A percentile compares a stretch with the other conserved stretches of the same genome.
phyloP scores from a whole-genome alignment of 2,797 vertebrate species.

The Cyclopterus lumpus region DNA sequence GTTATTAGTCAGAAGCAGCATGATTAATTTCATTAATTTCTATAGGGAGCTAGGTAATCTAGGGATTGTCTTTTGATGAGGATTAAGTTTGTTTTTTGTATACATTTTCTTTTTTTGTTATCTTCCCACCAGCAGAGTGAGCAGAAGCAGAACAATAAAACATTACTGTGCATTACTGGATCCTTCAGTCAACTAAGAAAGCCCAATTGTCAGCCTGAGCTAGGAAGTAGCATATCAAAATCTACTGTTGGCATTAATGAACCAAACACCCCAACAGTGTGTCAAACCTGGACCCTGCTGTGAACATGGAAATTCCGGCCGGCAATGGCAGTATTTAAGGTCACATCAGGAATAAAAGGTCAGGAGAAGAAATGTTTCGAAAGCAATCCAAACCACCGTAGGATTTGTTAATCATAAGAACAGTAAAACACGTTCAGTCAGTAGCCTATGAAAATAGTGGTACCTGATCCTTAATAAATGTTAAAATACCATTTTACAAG shows the following conservation, averaged over 20 bases:
- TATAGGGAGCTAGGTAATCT: slow-evolving; percentile 68
- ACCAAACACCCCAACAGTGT: slow-evolving; percentile 11
- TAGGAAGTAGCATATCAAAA: slow-evolving; percentile 21
- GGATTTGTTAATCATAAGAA: background rate
- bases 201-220: slow-evolving; percentile 45
- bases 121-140: slow-evolving; percentile 78
- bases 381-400: background rate
- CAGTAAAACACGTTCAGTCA: background rate
- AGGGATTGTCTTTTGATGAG: slow-evolving; percentile 81
- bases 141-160: slow-evolving; percentile 78
- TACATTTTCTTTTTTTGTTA: slow-evolving; percentile 65
- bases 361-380: background rate
- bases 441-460: background rate
- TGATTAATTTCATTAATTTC: slow-evolving; percentile 78
- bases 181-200: slow-evolving; percentile 59
- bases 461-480: background rate
- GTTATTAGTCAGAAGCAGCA: slow-evolving; percentile 84
- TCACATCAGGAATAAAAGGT: slow-evolving; percentile 22
- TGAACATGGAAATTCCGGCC: slow-evolving; percentile 34
- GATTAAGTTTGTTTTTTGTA: slow-evolving; percentile 42
- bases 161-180: slow-evolving; percentile 72
- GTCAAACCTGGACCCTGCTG: slow-evolving; percentile 35
- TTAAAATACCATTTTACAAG: slow-evolving; percentile 10
- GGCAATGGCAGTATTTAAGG: slow-evolving; percentile 33
- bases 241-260: slow-evolving; percentile 14